These are phyloP conservation scores for Andrena praecox DNA, from an alignment of 2,888 invertebrate genomes.

Conservation along the genomic window DNA sequence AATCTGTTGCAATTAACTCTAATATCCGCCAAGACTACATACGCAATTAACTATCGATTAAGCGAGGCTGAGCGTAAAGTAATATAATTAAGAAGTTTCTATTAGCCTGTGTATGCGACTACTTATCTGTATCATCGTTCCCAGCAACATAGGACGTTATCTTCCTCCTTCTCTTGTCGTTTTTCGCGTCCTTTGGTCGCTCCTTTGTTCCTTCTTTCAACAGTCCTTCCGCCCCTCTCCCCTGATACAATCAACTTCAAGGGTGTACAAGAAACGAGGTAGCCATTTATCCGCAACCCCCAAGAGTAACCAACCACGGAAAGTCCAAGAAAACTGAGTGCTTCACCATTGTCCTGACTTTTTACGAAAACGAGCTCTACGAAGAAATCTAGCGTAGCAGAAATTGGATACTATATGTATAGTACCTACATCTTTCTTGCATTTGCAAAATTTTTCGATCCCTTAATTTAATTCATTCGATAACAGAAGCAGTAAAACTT, in stretches of 20 bases:
- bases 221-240: slow-evolving; percentile 59
- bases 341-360: slow-evolving; percentile 65
- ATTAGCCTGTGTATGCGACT: slow-evolving; percentile 21
- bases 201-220: slow-evolving; percentile 72
- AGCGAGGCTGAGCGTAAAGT: background rate
- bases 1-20: slow-evolving; percentile 24
- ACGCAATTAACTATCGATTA: slow-evolving; percentile 26
- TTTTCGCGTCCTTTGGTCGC: slow-evolving; percentile 59
- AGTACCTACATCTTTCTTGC: too few relatives aligned
- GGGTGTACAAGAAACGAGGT: slow-evolving; percentile 71
- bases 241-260: slow-evolving; percentile 72
- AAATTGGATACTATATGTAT: slow-evolving; percentile 25
- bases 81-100: slow-evolving; percentile 45
- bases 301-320: slow-evolving; percentile 71
- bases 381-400: slow-evolving; percentile 8
- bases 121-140: slow-evolving; percentile 50
- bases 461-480: too few relatives aligned
- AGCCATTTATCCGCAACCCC: slow-evolving; percentile 73
- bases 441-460: too few relatives aligned
- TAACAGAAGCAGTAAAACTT: too few relatives aligned
- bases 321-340: slow-evolving; percentile 72
- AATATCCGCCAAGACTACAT: slow-evolving; percentile 28
- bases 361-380: slow-evolving; percentile 44
- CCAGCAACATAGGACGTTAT: slow-evolving; percentile 51
- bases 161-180: slow-evolving; percentile 38